Evolutionary conservation across 1,140 invertebrate genomes (phyloP).

Genomic region (Ostrea denselamellosa): DNA sequence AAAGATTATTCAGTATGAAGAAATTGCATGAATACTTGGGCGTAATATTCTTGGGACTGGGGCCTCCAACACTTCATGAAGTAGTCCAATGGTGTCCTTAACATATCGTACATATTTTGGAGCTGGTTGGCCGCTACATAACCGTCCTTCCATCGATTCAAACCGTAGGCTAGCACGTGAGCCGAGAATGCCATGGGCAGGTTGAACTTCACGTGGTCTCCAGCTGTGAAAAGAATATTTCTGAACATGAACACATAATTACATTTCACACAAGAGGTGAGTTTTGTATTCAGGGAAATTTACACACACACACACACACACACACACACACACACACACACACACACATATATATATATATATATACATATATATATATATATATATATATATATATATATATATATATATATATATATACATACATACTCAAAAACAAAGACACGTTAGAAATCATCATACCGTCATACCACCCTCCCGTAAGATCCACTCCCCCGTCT

Average conservation of each 20-base stretch:
- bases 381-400: too few relatives aligned
- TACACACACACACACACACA: too few relatives aligned
- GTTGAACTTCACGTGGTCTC: slow-evolving; percentile 85
- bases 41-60: slow-evolving; percentile 47
- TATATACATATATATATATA: too few relatives aligned
- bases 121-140: slow-evolving; percentile 79
- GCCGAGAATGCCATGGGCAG: slow-evolving; percentile 84
- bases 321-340: too few relatives aligned
- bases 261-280: too few relatives aligned
- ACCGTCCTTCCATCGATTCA: slow-evolving; percentile 81
- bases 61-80: slow-evolving; percentile 81
- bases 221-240: slow-evolving; percentile 79
- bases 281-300: too few relatives aligned
- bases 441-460: background rate
- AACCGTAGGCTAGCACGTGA: slow-evolving; percentile 83
- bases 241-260: background rate
- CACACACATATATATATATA: too few relatives aligned
- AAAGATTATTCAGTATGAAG: background rate
- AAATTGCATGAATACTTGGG: slow-evolving; percentile 45
- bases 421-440: background rate
- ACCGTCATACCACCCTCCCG: slow-evolving; percentile 79
- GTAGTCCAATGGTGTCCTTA: slow-evolving; percentile 83
- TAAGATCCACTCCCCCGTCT: slow-evolving; percentile 82
- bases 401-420: too few relatives aligned
- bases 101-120: slow-evolving; percentile 77